Evolutionary conservation across 2,888 invertebrate genomes (phyloP).

Genomic region (Dryocosmus kuriphilus): DNA sequence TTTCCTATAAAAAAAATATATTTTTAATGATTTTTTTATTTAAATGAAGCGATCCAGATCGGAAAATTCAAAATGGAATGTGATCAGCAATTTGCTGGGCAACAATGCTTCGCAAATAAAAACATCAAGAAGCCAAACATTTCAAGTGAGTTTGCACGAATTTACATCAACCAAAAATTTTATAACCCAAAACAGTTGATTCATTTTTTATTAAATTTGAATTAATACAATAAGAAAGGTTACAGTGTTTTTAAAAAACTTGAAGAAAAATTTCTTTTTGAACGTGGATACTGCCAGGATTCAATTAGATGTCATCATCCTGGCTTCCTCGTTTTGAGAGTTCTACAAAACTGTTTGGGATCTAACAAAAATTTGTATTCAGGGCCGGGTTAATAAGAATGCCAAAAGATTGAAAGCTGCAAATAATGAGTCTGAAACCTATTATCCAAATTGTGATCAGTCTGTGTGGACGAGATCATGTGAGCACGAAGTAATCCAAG

Average conservation of each 20-base stretch:
- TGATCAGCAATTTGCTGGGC: slow-evolving; percentile 64
- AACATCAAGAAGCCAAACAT: too few relatives aligned
- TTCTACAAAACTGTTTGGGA: background rate
- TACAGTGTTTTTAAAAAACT: too few relatives aligned
- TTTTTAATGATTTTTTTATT: slow-evolving; percentile 19
- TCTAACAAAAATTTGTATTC: background rate
- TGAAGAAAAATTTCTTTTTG: too few relatives aligned
- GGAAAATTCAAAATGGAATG: slow-evolving; percentile 57
- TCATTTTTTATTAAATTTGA: too few relatives aligned
- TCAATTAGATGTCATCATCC: too few relatives aligned
- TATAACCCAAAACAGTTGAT: too few relatives aligned
- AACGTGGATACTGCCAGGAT: too few relatives aligned
- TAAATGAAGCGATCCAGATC: slow-evolving; percentile 59
- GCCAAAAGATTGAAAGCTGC: background rate
- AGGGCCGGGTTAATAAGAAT: background rate
- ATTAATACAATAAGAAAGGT: too few relatives aligned
- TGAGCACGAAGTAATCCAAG: slow-evolving; percentile 85
- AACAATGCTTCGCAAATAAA: slow-evolving; percentile 39
- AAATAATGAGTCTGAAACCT: slow-evolving; percentile 55
- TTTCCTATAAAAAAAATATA: background rate
- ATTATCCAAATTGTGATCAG: slow-evolving; percentile 84
- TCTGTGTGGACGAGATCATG: slow-evolving; percentile 91
- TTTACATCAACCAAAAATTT: too few relatives aligned
- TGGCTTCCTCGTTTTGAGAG: too few relatives aligned
- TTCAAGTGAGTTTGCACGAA: too few relatives aligned